Conservation (phyloP, 1,140 invertebrate species). For the Oscheius sp. region DNA sequence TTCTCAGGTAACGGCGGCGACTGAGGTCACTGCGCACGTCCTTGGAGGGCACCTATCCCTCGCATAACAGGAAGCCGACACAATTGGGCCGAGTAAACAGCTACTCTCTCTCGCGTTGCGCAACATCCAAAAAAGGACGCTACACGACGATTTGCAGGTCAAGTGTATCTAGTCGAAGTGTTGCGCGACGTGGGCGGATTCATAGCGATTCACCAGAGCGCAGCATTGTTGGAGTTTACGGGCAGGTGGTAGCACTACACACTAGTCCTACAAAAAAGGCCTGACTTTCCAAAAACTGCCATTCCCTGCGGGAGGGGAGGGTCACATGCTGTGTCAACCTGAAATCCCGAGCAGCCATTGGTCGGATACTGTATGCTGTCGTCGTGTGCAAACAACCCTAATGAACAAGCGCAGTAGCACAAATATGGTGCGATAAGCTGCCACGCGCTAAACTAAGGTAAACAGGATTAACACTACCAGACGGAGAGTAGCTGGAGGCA, state of each 20-base stretch:
- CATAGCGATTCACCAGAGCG: too few species aligned
- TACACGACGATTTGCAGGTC: background rate
- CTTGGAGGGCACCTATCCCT: background rate
- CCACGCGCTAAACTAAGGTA: background rate
- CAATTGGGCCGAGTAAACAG: background rate
- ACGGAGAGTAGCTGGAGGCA: background rate
- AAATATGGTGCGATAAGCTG: conserved; percentile 6
- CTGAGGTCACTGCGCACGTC: background rate
- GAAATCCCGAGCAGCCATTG: conserved; percentile 10
- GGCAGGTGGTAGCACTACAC: too few species aligned
- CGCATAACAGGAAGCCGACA: conserved; percentile 3
- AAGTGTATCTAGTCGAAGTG: too few species aligned
- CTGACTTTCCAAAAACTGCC: background rate
- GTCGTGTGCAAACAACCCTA: conserved; percentile 4
- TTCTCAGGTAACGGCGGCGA: background rate
- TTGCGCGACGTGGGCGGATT: too few species aligned
- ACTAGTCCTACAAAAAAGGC: too few species aligned
- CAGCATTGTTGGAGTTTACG: too few species aligned
- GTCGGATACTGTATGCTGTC: background rate
- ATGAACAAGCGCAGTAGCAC: background rate
- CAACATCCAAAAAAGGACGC: background rate
- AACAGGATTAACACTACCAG: too few species aligned
- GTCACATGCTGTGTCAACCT: too few species aligned
- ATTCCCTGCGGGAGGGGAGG: too few species aligned
- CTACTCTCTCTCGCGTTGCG: background rate